Evolutionary conservation across 2,888 invertebrate genomes (phyloP).

Genomic region (Autographa gamma): DNA sequence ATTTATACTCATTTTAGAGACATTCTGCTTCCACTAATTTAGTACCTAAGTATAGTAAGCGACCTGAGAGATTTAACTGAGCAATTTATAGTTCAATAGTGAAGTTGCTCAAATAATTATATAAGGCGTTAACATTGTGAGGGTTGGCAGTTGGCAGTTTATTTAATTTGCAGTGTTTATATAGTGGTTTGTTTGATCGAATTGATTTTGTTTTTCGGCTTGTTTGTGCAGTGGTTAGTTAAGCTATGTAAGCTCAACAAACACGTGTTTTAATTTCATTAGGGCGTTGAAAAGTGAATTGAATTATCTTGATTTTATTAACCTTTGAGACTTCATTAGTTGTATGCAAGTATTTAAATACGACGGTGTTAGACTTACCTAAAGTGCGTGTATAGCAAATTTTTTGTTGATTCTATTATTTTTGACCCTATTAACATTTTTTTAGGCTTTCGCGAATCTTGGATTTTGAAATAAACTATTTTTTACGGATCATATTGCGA

Average conservation of each 20-base stretch:
- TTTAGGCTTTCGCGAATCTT: too few species aligned
- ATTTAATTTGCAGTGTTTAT: not conserved
- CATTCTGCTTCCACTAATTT: slow-evolving; percentile 44
- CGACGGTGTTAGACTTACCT: too few species aligned
- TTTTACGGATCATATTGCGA: too few species aligned
- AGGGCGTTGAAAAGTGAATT: not conserved
- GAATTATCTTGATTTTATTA: not conserved
- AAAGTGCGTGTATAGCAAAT: too few species aligned
- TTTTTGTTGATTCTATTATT: too few species aligned
- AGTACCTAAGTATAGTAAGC: slow-evolving; percentile 39
- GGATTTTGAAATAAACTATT: too few species aligned
- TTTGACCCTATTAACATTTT: too few species aligned
- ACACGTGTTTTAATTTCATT: not conserved
- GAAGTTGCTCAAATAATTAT: slow-evolving; percentile 31
- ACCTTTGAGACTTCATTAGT: not conserved
- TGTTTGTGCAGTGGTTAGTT: not conserved
- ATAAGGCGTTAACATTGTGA: slow-evolving; percentile 11
- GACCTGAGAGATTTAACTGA: slow-evolving; percentile 59
- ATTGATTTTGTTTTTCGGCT: not conserved
- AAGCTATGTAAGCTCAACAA: not conserved
- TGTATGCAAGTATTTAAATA: too few species aligned
- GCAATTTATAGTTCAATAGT: slow-evolving; percentile 58
- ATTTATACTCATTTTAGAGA: not conserved
- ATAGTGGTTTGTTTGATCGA: not conserved
- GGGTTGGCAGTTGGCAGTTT: not conserved